phyloP scores from a whole-genome alignment of 2,888 invertebrate genomes.

The Oligia latruncula region DNA sequence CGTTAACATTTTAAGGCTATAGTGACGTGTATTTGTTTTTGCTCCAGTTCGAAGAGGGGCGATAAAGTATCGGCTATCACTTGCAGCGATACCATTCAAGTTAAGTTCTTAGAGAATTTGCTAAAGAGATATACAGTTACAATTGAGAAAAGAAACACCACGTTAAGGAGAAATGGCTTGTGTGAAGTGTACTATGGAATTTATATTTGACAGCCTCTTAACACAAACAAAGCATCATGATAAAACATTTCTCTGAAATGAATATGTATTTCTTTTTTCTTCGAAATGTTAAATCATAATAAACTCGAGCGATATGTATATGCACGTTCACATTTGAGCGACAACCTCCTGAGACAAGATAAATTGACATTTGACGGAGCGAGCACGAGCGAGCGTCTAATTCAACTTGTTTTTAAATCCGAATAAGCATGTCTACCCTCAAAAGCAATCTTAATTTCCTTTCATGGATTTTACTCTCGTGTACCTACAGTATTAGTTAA shows the following conservation, averaged over 20 bases:
- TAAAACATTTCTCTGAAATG: conserved; percentile 11
- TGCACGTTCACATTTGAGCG: conserved; percentile 12
- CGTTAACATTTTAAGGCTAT: conserved; percentile 25
- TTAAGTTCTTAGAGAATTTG: background rate
- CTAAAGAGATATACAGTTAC: background rate
- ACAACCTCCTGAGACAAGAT: conserved; percentile 26
- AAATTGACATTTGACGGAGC: conserved; percentile 51
- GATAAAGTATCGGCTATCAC: conserved; percentile 6
- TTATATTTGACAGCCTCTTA: conserved; percentile 13
- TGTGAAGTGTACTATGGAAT: background rate
- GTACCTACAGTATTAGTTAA: conserved; percentile 11
- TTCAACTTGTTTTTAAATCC: conserved; percentile 54
- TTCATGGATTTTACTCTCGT: conserved; percentile 19
- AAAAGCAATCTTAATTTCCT: conserved; percentile 47
- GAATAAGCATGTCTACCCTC: conserved; percentile 40
- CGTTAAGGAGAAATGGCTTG: background rate
- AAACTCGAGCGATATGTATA: conserved; percentile 5
- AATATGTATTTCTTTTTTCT: conserved; percentile 5
- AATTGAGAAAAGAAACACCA: background rate
- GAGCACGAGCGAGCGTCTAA: conserved; percentile 1
- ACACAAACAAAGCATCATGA: background rate
- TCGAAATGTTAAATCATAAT: conserved; percentile 19
- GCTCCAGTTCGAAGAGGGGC: conserved; percentile 4
- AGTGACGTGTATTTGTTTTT: background rate
- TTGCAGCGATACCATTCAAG: background rate